phyloP scores from a whole-genome alignment of 2,888 invertebrate genomes.

The Gastracanthus pulcherrimus region DNA sequence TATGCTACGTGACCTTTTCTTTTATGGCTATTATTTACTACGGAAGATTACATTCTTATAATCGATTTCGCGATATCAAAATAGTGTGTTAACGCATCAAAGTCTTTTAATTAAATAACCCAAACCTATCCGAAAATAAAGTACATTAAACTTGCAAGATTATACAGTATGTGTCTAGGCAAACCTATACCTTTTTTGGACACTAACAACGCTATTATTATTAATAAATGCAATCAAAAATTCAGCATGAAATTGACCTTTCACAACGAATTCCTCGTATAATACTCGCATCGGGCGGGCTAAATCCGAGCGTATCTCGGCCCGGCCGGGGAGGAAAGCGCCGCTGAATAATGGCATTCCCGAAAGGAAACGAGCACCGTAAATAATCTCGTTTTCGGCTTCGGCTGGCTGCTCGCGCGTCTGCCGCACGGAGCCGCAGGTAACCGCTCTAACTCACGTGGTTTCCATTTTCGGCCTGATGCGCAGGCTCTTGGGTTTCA shows the following conservation, averaged over 20 bases:
- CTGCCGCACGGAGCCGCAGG: neutral
- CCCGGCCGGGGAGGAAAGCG: neutral
- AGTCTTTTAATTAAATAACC: no score
- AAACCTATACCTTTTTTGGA: no score
- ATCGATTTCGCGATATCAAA: neutral
- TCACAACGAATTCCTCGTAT: neutral
- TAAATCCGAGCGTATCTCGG: neutral
- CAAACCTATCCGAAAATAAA: no score
- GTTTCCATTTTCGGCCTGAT: neutral
- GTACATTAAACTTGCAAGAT: no score
- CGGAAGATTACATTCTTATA: neutral
- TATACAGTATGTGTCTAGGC: no score
- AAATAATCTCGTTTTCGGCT: conserved; percentile 28
- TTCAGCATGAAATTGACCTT: neutral
- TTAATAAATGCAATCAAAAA: neutral
- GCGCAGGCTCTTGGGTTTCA: neutral
- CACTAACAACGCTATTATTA: no score
- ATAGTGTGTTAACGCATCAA: no score
- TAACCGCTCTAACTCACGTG: neutral
- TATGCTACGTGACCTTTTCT: neutral
- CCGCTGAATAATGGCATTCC: conserved; percentile 15
- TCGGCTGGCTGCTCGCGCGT: neutral
- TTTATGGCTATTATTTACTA: neutral
- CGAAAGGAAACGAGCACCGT: conserved; percentile 7
- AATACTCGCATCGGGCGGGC: neutral